Conservation (phyloP, 2,797 vertebrate species). For the Notolepis coatsorum region DNA sequence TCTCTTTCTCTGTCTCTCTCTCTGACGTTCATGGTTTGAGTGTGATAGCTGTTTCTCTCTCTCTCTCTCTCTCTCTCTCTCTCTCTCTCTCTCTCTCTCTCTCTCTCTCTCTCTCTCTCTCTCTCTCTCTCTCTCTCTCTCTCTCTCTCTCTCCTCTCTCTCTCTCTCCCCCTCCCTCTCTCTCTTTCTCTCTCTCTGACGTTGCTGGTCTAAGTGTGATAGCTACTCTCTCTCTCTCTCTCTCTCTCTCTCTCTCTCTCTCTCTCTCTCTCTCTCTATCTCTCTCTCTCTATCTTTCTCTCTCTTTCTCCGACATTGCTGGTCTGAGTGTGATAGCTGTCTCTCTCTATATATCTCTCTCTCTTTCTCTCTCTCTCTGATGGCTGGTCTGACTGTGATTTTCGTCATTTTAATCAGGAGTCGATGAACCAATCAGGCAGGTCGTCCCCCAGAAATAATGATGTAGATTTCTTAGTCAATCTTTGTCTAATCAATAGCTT, state of each 20-base stretch:
- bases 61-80: background rate
- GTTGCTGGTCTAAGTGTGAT: no score
- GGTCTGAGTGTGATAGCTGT: no score
- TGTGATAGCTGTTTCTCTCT: background rate
- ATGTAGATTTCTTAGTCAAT: no score
- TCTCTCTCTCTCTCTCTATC: slow-evolving; percentile 29
- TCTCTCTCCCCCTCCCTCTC: background rate
- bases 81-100: background rate
- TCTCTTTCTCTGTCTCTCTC: background rate
- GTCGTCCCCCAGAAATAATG: no score
- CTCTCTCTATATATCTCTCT: background rate
- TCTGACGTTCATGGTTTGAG: no score
- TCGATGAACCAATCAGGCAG: no score
- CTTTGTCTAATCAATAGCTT: no score
- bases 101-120: slow-evolving; percentile 9
- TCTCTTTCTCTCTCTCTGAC: background rate
- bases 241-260: slow-evolving; percentile 48
- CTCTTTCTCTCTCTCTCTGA: background rate
- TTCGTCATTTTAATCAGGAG: no score
- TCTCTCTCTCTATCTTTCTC: slow-evolving; percentile 12
- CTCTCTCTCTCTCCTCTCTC: background rate
- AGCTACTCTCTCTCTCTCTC: slow-evolving; percentile 24
- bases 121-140: slow-evolving; percentile 6
- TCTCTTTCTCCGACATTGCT: background rate
- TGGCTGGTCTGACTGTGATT: background rate